Evolutionary conservation across 2,113 vertebrate species (phyloP).

Genomic region (Gasterosteus aculeatus): DNA sequence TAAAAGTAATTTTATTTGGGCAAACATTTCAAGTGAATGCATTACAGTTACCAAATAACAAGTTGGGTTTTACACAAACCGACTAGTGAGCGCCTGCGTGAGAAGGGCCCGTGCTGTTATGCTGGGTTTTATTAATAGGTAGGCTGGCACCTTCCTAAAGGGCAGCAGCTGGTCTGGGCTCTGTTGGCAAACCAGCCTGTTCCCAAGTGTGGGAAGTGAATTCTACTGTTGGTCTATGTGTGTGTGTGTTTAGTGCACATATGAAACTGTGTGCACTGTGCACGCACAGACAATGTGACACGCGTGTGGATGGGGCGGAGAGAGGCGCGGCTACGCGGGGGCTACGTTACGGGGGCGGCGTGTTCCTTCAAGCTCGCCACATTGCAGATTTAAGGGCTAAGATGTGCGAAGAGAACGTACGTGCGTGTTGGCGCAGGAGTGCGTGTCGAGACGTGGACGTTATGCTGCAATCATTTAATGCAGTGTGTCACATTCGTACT

Average conservation of each 20-base stretch:
- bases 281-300: not conserved
- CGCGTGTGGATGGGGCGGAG: not conserved
- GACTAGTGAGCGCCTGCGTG: not conserved
- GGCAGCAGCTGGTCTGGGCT: slow-evolving; percentile 55
- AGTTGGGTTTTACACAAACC: not conserved
- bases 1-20: not conserved
- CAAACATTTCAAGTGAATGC: not conserved
- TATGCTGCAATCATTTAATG: slow-evolving; percentile 12
- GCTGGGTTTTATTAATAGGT: slow-evolving; percentile 49
- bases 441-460: not conserved
- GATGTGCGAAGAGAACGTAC: not conserved
- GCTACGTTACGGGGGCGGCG: too few species aligned
- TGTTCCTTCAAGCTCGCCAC: not conserved
- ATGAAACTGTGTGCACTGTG: not conserved
- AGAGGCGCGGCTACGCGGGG: too few species aligned
- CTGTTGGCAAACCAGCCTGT: slow-evolving; percentile 28
- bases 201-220: slow-evolving; percentile 8
- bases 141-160: slow-evolving; percentile 49
- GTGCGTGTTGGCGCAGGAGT: not conserved
- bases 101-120: slow-evolving; percentile 10
- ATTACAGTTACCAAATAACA: not conserved
- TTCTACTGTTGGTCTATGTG: not conserved
- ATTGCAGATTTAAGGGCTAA: not conserved
- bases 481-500: slow-evolving; percentile 16
- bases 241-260: slow-evolving; percentile 1